Percentiles rank a stretch among this genome's conserved stretches.
phyloP scores from a whole-genome alignment of 2,888 invertebrate genomes.

The Noctua comes region DNA sequence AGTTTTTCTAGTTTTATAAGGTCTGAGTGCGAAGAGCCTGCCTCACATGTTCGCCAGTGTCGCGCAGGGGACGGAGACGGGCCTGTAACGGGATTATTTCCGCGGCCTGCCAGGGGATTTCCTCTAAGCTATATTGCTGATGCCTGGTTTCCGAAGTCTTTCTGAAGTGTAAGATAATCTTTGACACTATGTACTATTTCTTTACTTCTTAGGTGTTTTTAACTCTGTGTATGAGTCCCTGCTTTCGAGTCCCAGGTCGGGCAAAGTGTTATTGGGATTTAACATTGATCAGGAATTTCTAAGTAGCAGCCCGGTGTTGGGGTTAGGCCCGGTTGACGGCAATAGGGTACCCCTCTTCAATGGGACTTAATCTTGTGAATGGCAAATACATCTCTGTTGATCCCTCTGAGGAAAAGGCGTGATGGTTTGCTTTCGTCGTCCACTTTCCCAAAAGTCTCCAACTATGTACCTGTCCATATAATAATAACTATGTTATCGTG shows the following conservation, averaged over 20 bases:
- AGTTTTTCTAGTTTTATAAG: not conserved
- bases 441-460: not conserved
- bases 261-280: not conserved
- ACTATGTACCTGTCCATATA: too few relatives aligned
- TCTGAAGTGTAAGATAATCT: not conserved
- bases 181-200: not conserved
- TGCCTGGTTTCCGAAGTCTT: not conserved
- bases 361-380: not conserved
- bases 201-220: not conserved
- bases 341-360: not conserved
- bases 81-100: conserved; percentile 9
- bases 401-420: not conserved
- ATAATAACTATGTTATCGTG: not conserved
- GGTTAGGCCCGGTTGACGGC: not conserved
- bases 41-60: not conserved
- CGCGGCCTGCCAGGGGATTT: not conserved
- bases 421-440: not conserved
- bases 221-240: not conserved
- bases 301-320: not conserved
- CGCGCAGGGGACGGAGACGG: not conserved
- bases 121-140: conserved; percentile 6
- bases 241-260: not conserved
- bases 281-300: not conserved
- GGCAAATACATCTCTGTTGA: not conserved
- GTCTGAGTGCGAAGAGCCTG: not conserved